Base-by-base conservation (phyloP, 2,113 vertebrate species). In the Chaenogobius annularis region DNA sequence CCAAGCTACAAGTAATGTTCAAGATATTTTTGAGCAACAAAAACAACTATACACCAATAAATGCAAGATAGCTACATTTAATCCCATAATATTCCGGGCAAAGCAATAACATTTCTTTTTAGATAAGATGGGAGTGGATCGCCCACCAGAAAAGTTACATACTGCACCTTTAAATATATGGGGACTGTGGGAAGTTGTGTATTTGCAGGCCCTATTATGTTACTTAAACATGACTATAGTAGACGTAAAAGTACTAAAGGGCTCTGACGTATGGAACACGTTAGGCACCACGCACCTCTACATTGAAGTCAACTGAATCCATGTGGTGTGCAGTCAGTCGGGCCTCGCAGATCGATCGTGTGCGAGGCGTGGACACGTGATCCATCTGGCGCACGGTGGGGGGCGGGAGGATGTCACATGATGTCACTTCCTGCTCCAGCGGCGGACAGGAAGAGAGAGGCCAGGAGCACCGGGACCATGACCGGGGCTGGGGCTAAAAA, bases 391-490 rank as follows among this genome's bases (percentile, higher is more conserved):
- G 44, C 13, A 46, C 46, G 71, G 67, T 79, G 80, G 79, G 75
- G 79, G 78, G 19, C 9, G 10, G 12, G 55, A 58, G 55, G 55
- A 79, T 84, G 85, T 85, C 73, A 75, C 71, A 71, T 86, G 78
- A 90, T 78, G 89, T 92, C 87, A 92, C 82, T 86, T 94, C 91
- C 90, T 90, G 88, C 85, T 85, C 80, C 62, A 58, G 55, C 4
- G 83, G 74, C 67, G 88, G 86, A 91, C 90, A 87, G 92, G 92
- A 93, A 90, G 87, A 15, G 17, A 90, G 88, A 13, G 17, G 59
- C 47, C 78, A 63, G 68, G 68, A 83, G 77, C 73, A 76, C 59
- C 23, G 6, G 13, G 15, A n/a, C n/a, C n/a, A n/a, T n/a, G 26
- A 31, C 26, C 26, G 26, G 26, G 26, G 4, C 26, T 1, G 26